Evolutionary conservation across 2,113 vertebrate genomes (phyloP).

Genomic region (Podarcis raffonei): DNA sequence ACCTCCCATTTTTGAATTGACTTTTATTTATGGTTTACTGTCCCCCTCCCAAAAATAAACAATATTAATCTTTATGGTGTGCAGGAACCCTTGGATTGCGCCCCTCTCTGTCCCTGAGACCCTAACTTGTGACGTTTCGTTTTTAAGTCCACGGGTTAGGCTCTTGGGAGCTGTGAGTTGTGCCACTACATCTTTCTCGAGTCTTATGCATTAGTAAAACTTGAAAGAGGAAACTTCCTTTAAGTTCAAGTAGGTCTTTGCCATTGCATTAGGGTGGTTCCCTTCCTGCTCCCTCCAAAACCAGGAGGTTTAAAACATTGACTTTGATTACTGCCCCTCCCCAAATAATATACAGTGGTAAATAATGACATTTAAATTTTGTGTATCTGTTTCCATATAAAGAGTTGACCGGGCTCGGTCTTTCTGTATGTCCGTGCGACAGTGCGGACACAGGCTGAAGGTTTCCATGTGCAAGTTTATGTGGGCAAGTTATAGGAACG

Average conservation of each 20-base stretch:
- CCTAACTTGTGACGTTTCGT: slow-evolving; percentile 99
- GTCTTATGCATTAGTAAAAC: slow-evolving; percentile 52
- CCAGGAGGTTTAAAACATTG: slow-evolving; percentile 44
- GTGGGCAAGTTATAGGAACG: slow-evolving; percentile 32
- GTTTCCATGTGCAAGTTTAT: slow-evolving; percentile 40
- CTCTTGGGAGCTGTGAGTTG: slow-evolving; percentile 99
- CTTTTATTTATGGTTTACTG: background rate
- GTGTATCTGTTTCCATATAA: background rate
- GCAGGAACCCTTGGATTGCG: slow-evolving; percentile 74
- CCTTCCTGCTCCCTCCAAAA: no score
- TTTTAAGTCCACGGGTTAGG: slow-evolving; percentile 99
- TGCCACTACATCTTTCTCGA: slow-evolving; percentile 84
- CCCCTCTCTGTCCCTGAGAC: slow-evolving; percentile 99
- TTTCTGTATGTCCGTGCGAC: background rate
- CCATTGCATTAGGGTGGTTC: slow-evolving; percentile 56
- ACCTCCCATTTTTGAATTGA: slow-evolving; percentile 48
- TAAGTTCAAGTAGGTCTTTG: slow-evolving; percentile 52
- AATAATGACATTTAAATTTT: background rate
- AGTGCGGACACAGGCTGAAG: slow-evolving; percentile 5
- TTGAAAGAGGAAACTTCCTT: slow-evolving; percentile 61
- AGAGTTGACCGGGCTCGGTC: background rate
- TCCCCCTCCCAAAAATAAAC: no score
- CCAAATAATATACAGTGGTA: background rate
- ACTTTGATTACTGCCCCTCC: slow-evolving; percentile 37
- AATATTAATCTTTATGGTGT: slow-evolving; percentile 37